These are phyloP conservation scores for Pygoscelis adeliae DNA, from an alignment of 2,113 vertebrate species.

Conservation along the genomic window DNA sequence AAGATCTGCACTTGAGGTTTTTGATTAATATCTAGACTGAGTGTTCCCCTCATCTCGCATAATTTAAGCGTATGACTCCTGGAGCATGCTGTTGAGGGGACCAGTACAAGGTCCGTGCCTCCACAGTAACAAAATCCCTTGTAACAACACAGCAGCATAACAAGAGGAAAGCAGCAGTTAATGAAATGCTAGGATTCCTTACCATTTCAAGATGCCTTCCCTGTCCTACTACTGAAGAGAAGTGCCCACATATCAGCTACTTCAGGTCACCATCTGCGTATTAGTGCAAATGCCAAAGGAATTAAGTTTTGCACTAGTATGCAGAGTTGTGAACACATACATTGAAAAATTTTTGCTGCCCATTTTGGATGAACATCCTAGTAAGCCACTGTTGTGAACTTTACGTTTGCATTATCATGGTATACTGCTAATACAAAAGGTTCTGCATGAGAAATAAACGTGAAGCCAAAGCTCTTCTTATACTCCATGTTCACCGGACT, in stretches of 20 bases:
- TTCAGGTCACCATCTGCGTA: neutral
- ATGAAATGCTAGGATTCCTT: neutral
- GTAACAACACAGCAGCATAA: neutral
- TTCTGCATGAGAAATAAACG: neutral
- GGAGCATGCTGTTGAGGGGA: neutral
- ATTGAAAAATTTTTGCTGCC: neutral
- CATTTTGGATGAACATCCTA: neutral
- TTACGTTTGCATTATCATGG: neutral
- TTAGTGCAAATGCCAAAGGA: neutral
- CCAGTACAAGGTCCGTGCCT: neutral
- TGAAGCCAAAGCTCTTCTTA: neutral
- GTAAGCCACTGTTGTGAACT: neutral
- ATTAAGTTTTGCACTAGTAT: neutral
- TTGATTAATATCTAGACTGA: neutral
- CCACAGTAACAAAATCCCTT: neutral
- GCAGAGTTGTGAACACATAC: neutral
- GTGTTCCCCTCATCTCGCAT: rapidly evolving
- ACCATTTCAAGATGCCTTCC: neutral
- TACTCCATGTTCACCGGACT: neutral
- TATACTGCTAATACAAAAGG: neutral
- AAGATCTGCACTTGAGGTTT: neutral
- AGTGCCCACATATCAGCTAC: neutral
- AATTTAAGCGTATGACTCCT: neutral
- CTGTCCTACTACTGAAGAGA: neutral
- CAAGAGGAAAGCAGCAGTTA: neutral